Percentiles rank a stretch among this genome's conserved stretches.
Conservation (phyloP, 2,113 vertebrate genomes). For the Meles meles region DNA sequence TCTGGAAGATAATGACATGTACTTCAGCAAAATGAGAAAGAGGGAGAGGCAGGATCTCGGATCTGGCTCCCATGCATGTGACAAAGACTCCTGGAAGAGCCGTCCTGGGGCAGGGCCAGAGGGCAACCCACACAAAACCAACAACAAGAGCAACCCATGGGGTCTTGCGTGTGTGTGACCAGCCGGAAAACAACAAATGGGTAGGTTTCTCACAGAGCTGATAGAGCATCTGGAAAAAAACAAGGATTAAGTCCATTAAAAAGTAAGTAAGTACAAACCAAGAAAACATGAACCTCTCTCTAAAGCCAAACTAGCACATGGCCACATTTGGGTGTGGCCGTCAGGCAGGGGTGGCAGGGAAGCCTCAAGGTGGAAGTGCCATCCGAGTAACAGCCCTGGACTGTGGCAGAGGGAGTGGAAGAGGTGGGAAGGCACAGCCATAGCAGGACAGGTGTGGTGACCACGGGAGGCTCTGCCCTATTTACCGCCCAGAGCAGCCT, state of each 20-base stretch:
- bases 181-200: not conserved
- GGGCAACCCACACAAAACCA: not conserved
- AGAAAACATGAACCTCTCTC: not conserved
- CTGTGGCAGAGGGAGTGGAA: too few species aligned
- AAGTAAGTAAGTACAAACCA: not conserved
- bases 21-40: not conserved
- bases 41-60: not conserved
- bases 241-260: not conserved
- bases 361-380: accelerated
- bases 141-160: not conserved
- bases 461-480: not conserved
- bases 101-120: not conserved
- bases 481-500: not conserved
- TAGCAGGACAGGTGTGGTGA: not conserved
- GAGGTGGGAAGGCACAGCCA: not conserved
- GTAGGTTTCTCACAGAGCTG: not conserved
- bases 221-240: not conserved
- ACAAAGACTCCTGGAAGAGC: not conserved
- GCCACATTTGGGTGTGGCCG: not conserved
- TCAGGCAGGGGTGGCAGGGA: not conserved
- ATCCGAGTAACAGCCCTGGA: not conserved
- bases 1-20: not conserved
- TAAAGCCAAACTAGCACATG: not conserved
- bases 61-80: not conserved
- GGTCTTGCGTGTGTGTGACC: not conserved